Base-by-base conservation (phyloP, 2,797 vertebrate genomes). In the Chaetophractus vellerosus region DNA sequence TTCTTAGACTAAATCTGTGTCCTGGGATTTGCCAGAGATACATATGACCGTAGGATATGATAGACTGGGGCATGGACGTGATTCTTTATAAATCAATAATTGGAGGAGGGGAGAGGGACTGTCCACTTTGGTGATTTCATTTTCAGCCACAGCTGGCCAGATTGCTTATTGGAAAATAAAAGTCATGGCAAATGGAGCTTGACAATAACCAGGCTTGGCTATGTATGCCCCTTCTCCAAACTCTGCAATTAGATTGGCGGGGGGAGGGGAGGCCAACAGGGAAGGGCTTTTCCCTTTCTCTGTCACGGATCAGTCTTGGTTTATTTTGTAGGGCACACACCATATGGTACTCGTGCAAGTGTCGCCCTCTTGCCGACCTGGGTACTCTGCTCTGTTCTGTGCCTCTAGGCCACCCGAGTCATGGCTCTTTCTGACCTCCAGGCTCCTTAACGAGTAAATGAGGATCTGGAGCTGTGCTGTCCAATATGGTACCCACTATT, bases 91-190 rank as follows among this genome's bases (percentile, higher is more conserved):
- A 95, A 96, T 97, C 92, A 96, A 93, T 97, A 88, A 93, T 31
- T 9, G 38, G 88, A 79, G 81, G 80, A 45, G 81, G 84, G 66
- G 36, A 4, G 31, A 55, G 82, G 64, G 90, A 66, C 55, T 91
- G 95, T 84, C 61, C 6, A 38, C 93, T 79, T 95, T 95, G 95
- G 96, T 95, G 96, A 97, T 97, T 97, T 96, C 93, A 97, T 97
- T 95, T 97, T 68, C 93, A 95, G 96, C 92, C 95, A 96, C 95
- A 98, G 97, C 95, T 93, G 93, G 95, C 94, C 96, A 96, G 95
- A 95, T 68, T 94, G 95, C 95, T 95, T 95, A 97, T 91, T 96
- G 96, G 94, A 93, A 97, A 98, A 97, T 95, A 95, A 97, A 97
- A 97, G 96, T 95, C 96, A 95, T 72, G 80, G 97, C 88, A 96